phyloP scores from a whole-genome alignment of 2,888 invertebrate species.

The Spilosoma lubricipeda region DNA sequence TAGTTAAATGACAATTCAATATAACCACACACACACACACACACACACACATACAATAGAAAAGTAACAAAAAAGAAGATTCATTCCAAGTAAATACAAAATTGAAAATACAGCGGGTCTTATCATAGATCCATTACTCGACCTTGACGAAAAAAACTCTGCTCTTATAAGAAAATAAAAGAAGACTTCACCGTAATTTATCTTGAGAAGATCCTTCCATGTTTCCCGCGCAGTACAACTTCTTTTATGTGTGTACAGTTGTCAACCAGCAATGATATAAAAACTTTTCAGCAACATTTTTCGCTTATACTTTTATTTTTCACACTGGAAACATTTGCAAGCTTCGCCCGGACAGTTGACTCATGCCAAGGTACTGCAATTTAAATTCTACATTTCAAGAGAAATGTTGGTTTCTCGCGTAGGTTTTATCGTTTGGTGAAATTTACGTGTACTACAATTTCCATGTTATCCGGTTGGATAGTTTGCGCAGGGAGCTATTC shows the following conservation, averaged over 20 bases:
- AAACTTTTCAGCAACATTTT: conserved; percentile 16
- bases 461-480: neutral
- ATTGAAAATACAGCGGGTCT: neutral
- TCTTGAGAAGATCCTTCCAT: neutral
- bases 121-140: neutral
- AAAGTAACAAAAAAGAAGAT: neutral
- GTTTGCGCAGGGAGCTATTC: neutral
- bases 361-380: conserved; percentile 19
- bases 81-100: neutral
- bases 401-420: conserved; percentile 14
- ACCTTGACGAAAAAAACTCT: neutral
- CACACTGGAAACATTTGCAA: conserved; percentile 20
- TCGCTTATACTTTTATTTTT: conserved; percentile 21
- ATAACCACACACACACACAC: no score
- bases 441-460: neutral
- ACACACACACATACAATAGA: no score
- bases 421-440: conserved; percentile 4
- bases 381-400: conserved; percentile 24
- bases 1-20: no score
- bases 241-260: conserved; percentile 7
- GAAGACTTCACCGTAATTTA: neutral
- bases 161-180: neutral
- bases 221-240: neutral
- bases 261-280: conserved; percentile 15
- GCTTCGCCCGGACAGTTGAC: conserved; percentile 20